Conservation (phyloP, 2,888 invertebrate species). For the Ochropleura leucogaster region DNA sequence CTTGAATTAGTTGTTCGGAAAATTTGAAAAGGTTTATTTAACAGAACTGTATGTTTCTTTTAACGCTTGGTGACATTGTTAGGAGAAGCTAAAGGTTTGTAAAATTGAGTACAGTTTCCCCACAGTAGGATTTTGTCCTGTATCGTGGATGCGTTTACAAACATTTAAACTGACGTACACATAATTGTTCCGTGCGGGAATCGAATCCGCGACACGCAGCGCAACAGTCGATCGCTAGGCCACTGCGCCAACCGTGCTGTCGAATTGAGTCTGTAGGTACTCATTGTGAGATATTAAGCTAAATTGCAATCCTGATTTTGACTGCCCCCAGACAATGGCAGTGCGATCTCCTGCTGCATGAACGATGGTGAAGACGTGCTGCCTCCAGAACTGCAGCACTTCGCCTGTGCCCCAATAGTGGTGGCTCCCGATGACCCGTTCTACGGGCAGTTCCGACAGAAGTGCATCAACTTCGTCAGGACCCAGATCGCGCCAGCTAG, state of each 20-base stretch:
- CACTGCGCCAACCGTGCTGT: too few relatives aligned
- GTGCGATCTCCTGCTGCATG: conserved; percentile 93
- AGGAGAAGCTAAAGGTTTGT: too few relatives aligned
- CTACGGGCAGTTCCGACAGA: conserved; percentile 89
- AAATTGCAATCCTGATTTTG: not conserved
- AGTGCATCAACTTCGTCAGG: conserved; percentile 94
- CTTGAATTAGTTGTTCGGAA: not conserved
- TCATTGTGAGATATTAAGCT: not conserved
- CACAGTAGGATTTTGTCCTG: too few relatives aligned
- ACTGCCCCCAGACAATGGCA: conserved; percentile 90
- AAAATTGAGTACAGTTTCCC: not conserved
- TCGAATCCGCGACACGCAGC: too few relatives aligned
- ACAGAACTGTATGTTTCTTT: too few relatives aligned
- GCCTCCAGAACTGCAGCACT: conserved; percentile 90
- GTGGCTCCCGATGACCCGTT: conserved; percentile 91
- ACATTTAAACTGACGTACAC: too few relatives aligned
- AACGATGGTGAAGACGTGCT: conserved; percentile 89
- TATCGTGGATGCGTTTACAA: too few relatives aligned
- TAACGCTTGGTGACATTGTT: too few relatives aligned
- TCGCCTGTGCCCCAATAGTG: conserved; percentile 92
- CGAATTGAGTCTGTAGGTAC: too few relatives aligned
- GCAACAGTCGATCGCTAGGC: too few relatives aligned
- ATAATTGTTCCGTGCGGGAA: too few relatives aligned
- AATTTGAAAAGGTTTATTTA: too few relatives aligned
- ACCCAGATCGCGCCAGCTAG: conserved; percentile 92